Percentiles rank a stretch among this genome's conserved stretches.
phyloP scores from a whole-genome alignment of 1,140 invertebrate genomes.

The Microplitis demolitor region DNA sequence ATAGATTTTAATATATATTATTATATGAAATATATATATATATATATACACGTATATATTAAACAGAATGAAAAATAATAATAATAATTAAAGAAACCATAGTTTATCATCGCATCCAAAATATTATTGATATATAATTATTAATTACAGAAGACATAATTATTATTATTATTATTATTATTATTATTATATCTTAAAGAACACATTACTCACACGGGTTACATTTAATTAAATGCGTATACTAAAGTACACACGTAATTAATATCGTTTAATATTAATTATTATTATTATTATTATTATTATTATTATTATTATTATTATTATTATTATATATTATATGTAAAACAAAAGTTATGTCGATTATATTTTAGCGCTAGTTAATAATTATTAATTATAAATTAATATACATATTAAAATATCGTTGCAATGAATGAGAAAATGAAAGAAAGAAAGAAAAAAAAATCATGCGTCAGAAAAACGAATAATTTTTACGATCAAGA shows the following conservation, averaged over 20 bases:
- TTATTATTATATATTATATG: constrained; percentile 54
- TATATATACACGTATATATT: constrained; percentile 30
- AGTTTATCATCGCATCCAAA: constrained; percentile 47
- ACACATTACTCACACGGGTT: constrained; percentile 20
- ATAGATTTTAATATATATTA: constrained; percentile 57
- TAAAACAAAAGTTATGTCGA: constrained; percentile 60
- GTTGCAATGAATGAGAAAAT: constrained; percentile 54
- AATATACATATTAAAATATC: constrained; percentile 48
- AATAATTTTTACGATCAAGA: constrained; percentile 25
- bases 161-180: no score
- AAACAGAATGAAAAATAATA: constrained; percentile 34
- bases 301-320: constrained; percentile 43
- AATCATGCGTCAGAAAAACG: constrained; percentile 49
- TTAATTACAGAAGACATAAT: constrained; percentile 15
- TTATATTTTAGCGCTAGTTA: constrained; percentile 62
- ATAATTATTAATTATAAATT: constrained; percentile 57
- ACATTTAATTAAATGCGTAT: constrained; percentile 22
- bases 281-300: constrained; percentile 38
- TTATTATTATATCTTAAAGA: no score
- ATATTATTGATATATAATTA: constrained; percentile 24
- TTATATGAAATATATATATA: constrained; percentile 33
- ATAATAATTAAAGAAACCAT: constrained; percentile 43
- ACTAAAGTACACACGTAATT: constrained; percentile 31
- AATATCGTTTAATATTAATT: constrained; percentile 31
- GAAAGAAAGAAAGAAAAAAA: constrained; percentile 23